phyloP scores from a whole-genome alignment of 2,113 vertebrate species.

The Cervus canadensis region DNA sequence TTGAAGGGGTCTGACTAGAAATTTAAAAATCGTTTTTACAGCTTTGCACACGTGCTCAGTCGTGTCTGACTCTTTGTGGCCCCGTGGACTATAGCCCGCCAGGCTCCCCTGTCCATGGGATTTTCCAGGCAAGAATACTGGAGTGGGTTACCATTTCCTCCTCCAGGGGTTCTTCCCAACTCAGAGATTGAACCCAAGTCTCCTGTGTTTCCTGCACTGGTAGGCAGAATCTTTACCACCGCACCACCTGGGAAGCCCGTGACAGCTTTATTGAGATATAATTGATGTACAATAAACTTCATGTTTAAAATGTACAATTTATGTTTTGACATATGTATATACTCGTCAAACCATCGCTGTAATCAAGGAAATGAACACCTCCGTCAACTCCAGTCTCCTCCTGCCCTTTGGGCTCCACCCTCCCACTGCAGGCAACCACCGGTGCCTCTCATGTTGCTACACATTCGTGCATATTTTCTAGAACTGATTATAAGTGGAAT shows the following conservation, averaged over 20 bases:
- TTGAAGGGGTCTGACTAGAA: background rate
- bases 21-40: background rate
- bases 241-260: background rate
- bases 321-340: background rate
- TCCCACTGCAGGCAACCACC: too few species aligned
- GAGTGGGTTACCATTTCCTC: background rate
- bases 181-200: background rate
- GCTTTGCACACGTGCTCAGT: rapidly evolving
- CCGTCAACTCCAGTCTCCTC: background rate
- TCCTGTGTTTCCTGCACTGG: background rate
- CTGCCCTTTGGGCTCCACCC: background rate
- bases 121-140: background rate
- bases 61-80: background rate
- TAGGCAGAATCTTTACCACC: background rate
- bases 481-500: too few species aligned
- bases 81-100: rapidly evolving
- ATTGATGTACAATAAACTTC: background rate
- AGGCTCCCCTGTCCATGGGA: background rate
- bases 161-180: background rate
- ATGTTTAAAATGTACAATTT: background rate
- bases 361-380: background rate
- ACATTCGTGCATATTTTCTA: rapidly evolving
- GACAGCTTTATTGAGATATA: background rate
- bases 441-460: rapidly evolving
- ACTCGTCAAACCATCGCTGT: background rate